A percentile compares a stretch with the other conserved stretches of the same genome.
These are phyloP conservation scores for Agrilus mali DNA, from an alignment of 2,888 invertebrate genomes.

Conservation along the genomic window DNA sequence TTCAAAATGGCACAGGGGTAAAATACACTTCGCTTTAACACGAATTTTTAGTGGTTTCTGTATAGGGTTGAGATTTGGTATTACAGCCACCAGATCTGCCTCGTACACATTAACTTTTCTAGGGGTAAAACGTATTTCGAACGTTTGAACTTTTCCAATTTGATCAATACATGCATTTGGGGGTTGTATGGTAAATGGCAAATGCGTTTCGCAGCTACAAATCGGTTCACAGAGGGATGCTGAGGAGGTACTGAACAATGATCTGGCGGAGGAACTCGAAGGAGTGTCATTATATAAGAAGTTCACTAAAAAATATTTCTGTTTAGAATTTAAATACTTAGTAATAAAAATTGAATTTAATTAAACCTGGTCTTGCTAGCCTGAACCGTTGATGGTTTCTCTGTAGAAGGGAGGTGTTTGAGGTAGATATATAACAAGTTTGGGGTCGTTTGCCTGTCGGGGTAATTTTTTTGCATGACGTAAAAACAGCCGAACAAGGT, in stretches of 20 bases:
- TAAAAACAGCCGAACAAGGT: no score
- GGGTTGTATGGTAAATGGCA: constrained; percentile 43
- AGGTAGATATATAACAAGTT: no score
- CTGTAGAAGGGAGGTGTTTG: no score
- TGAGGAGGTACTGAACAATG: constrained; percentile 17
- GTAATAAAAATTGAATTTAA: no score
- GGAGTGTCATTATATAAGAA: constrained; percentile 8
- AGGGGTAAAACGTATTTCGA: constrained; percentile 43
- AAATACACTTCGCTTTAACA: constrained; percentile 45
- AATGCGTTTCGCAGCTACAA: constrained; percentile 17
- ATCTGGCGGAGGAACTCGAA: constrained; percentile 1
- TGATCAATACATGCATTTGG: constrained; percentile 29
- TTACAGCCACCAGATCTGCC: constrained; percentile 41
- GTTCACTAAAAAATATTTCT: constrained; percentile 9
- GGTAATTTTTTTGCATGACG: no score
- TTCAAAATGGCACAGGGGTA: constrained; percentile 60
- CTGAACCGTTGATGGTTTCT: no score
- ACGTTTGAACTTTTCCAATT: constrained; percentile 25
- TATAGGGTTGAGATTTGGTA: constrained; percentile 40
- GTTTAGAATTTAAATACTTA: no score
- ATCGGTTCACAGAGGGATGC: constrained; percentile 3
- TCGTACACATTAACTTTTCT: constrained; percentile 40
- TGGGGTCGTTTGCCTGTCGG: no score
- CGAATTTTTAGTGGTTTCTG: constrained; percentile 22
- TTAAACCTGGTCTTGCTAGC: no score